A percentile compares a stretch with the other conserved stretches of the same genome.
Conservation (phyloP, 2,113 vertebrate genomes). For the Sphyrna mokarran region DNA sequence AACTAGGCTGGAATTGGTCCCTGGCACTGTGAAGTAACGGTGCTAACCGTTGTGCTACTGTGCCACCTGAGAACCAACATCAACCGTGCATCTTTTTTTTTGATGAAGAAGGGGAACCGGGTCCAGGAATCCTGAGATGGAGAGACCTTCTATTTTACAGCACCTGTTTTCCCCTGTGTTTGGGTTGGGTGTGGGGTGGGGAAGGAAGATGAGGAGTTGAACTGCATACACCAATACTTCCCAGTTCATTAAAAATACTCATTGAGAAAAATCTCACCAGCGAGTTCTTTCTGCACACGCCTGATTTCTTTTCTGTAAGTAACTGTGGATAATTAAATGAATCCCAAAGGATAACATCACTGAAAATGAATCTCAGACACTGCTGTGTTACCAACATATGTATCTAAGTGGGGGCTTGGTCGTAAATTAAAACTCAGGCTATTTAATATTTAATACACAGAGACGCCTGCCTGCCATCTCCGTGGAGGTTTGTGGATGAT, state of each 20-base stretch:
- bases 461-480: not conserved
- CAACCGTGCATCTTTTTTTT: no score
- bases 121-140: not conserved
- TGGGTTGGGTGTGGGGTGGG: not conserved
- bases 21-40: no score
- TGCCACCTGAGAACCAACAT: no score
- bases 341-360: not conserved
- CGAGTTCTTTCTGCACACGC: not conserved
- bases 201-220: not conserved
- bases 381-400: not conserved
- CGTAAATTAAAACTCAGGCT: not conserved
- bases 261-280: not conserved
- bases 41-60: no score
- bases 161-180: not conserved
- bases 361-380: not conserved
- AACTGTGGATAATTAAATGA: not conserved
- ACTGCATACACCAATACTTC: not conserved
- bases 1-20: no score
- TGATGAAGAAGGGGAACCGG: not conserved
- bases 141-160: not conserved
- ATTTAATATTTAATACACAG: not conserved
- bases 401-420: not conserved
- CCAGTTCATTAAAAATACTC: not conserved
- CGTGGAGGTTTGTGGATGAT: not conserved
- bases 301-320: not conserved